phyloP scores from a whole-genome alignment of 2,797 vertebrate genomes.

The Pelodytes ibericus region DNA sequence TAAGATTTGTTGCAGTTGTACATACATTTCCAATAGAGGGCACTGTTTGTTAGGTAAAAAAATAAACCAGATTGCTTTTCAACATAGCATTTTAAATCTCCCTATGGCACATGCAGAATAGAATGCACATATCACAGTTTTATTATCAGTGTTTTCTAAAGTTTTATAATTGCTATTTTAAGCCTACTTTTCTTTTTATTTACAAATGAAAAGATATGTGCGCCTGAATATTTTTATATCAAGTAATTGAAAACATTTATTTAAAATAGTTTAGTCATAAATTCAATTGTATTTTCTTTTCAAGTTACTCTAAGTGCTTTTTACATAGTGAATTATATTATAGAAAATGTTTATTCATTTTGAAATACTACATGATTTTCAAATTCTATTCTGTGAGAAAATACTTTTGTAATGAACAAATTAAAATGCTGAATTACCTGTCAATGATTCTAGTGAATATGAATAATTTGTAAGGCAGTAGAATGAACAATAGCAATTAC shows the following conservation, averaged over 20 bases:
- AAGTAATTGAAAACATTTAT: not conserved
- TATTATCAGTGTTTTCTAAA: slow-evolving; percentile 5
- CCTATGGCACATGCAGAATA: not conserved
- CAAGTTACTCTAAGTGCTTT: not conserved
- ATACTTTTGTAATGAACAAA: too few relatives aligned
- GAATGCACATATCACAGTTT: not conserved
- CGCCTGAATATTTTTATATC: not conserved
- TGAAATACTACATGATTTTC: too few relatives aligned
- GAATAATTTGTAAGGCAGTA: too few relatives aligned
- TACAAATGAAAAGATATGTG: not conserved
- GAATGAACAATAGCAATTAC: too few relatives aligned
- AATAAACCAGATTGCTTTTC: not conserved
- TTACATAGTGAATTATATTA: not conserved
- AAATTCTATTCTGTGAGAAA: too few relatives aligned
- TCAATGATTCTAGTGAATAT: too few relatives aligned
- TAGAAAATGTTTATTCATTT: not conserved
- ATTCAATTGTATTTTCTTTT: not conserved
- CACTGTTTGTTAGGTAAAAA: slow-evolving; percentile 6
- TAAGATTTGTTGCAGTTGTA: not conserved
- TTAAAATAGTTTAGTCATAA: not conserved
- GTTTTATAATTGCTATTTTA: not conserved
- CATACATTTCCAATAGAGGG: slow-evolving; percentile 6
- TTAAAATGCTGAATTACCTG: too few relatives aligned
- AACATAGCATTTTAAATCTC: not conserved
- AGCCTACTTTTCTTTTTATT: not conserved